Percentiles rank a stretch among this genome's conserved stretches.
phyloP scores from a whole-genome alignment of 2,113 vertebrate genomes.

The Onychostruthus taczanowskii region DNA sequence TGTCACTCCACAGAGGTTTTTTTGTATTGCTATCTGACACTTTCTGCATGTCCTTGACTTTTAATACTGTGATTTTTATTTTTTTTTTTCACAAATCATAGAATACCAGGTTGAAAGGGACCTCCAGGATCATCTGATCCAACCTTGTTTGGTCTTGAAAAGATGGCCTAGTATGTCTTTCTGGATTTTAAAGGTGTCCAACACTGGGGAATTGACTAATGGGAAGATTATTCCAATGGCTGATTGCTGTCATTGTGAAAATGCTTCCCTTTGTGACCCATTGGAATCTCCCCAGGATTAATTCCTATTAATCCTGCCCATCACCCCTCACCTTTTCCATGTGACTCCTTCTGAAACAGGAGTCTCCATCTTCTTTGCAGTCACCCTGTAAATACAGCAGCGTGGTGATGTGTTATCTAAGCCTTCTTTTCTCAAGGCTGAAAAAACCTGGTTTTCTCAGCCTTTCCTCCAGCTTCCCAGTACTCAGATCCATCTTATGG shows the following conservation, averaged over 20 bases:
- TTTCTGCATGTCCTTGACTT: background rate
- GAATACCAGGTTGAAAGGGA: background rate
- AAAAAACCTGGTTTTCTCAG: background rate
- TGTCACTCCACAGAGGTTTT: background rate
- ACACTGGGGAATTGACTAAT: background rate
- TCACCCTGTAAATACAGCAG: background rate
- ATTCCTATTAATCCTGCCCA: no score
- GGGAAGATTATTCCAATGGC: background rate
- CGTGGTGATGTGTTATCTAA: background rate
- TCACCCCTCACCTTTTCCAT: background rate
- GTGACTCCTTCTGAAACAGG: background rate
- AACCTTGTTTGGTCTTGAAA: background rate
- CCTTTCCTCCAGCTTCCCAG: background rate
- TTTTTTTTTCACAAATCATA: background rate
- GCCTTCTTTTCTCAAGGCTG: background rate
- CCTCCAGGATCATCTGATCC: background rate
- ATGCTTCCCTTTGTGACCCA: background rate
- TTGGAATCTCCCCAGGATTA: background rate
- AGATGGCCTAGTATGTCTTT: background rate
- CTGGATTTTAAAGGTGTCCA: background rate
- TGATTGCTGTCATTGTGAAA: background rate
- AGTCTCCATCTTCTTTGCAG: background rate
- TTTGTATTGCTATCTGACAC: background rate
- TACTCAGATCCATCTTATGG: background rate
- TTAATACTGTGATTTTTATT: background rate